A percentile compares a stretch with the other conserved stretches of the same genome.
phyloP scores from a whole-genome alignment of 2,797 vertebrate genomes.

The Sebastes ruberrimus region DNA sequence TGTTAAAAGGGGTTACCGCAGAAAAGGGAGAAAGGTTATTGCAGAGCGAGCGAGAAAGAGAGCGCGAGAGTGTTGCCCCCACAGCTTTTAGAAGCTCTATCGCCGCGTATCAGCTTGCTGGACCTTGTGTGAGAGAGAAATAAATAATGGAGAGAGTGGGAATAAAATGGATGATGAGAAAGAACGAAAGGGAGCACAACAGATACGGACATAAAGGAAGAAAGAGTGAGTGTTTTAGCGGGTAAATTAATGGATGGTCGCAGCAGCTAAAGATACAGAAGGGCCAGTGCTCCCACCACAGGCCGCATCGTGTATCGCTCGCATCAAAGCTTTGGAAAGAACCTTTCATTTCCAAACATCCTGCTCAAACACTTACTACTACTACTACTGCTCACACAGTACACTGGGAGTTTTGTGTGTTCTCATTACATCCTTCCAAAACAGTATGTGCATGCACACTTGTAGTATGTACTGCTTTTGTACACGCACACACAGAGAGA shows the following conservation, averaged over 20 bases:
- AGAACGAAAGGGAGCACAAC: not conserved
- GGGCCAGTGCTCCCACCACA: slow-evolving; percentile 48
- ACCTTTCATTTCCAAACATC: slow-evolving; percentile 26
- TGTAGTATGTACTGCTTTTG: slow-evolving; percentile 5
- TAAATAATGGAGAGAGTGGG: slow-evolving; percentile 18
- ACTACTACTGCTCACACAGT: not conserved
- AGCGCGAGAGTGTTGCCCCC: slow-evolving; percentile 40
- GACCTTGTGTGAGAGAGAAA: slow-evolving; percentile 22
- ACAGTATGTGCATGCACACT: not conserved
- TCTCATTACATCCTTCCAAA: slow-evolving; percentile 16
- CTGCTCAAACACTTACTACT: not conserved
- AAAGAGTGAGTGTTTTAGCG: slow-evolving; percentile 8
- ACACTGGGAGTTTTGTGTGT: not conserved
- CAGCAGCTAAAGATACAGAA: slow-evolving; percentile 24
- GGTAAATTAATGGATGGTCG: slow-evolving; percentile 25
- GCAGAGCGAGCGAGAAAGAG: slow-evolving; percentile 1
- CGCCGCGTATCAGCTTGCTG: slow-evolving; percentile 17
- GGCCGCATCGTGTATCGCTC: slow-evolving; percentile 25
- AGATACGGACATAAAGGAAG: not conserved
- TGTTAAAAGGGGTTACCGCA: slow-evolving; percentile 58
- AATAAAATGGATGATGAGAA: not conserved
- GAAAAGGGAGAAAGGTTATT: slow-evolving; percentile 47
- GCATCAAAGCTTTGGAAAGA: slow-evolving; percentile 27
- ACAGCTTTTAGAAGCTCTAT: slow-evolving; percentile 34
- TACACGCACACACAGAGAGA: slow-evolving; percentile 13